A percentile compares a stretch with the other conserved stretches of the same genome.
These are phyloP conservation scores for Protonemura montana DNA, from an alignment of 2,888 invertebrate genomes.

Conservation along the genomic window DNA sequence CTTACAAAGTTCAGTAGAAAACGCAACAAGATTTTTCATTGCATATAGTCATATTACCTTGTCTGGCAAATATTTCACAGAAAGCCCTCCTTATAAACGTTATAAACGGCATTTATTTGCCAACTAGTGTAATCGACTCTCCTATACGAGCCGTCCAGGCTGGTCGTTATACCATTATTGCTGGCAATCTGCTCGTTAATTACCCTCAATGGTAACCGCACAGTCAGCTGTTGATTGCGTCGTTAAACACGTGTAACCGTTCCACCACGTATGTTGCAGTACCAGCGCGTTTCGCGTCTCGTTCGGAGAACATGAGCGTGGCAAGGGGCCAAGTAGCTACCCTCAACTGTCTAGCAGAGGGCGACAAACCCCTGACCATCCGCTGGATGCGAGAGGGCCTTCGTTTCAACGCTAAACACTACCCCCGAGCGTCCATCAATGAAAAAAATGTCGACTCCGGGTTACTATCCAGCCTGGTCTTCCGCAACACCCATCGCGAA, in stretches of 20 bases:
- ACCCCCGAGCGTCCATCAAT: constrained; percentile 40
- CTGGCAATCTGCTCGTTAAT: too few relatives aligned
- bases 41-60: too few relatives aligned
- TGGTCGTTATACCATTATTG: too few relatives aligned
- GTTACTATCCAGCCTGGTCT: constrained; percentile 53
- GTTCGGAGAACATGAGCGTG: constrained; percentile 53
- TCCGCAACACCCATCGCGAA: constrained; percentile 46
- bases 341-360: constrained; percentile 53
- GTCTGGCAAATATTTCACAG: too few relatives aligned
- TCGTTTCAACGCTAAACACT: constrained; percentile 36
- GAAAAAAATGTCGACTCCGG: constrained; percentile 54
- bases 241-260: background rate
- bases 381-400: constrained; percentile 52
- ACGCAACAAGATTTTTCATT: too few relatives aligned
- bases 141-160: too few relatives aligned
- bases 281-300: constrained; percentile 51
- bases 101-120: too few relatives aligned
- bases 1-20: too few relatives aligned
- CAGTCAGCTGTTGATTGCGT: background rate
- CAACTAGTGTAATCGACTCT: too few relatives aligned
- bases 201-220: background rate
- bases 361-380: constrained; percentile 53
- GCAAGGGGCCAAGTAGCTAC: constrained; percentile 51
- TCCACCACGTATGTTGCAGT: constrained; percentile 47
- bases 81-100: too few relatives aligned